Conservation (phyloP, 1,140 invertebrate species). For the Lordiphosa collinella region DNA sequence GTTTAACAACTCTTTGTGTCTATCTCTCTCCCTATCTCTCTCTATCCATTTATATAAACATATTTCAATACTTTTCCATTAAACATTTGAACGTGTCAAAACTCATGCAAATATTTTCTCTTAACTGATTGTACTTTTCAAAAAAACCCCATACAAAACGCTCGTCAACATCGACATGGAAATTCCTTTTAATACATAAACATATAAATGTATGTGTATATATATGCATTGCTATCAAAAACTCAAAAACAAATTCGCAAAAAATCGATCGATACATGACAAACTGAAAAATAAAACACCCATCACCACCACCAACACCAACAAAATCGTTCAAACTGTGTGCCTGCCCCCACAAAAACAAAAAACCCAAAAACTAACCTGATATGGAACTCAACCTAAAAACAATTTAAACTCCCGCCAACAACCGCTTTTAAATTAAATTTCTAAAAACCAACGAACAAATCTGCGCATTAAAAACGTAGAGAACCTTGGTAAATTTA, state of each 20-base stretch:
- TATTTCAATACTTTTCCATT: conserved; percentile 41
- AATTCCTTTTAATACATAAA: conserved; percentile 32
- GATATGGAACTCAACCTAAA: conserved; percentile 42
- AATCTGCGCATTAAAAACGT: conserved; percentile 38
- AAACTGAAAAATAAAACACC: conserved; percentile 15
- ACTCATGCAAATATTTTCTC: conserved; percentile 61
- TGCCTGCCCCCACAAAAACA: conserved; percentile 4
- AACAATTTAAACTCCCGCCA: conserved; percentile 41
- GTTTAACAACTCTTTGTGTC: conserved; percentile 17
- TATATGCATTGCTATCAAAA: conserved; percentile 39
- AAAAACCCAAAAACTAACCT: conserved; percentile 14
- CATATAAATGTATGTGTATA: conserved; percentile 30
- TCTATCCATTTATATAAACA: conserved; percentile 3
- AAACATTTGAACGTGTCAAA: conserved; percentile 60
- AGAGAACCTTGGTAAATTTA: conserved; percentile 71
- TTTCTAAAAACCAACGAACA: conserved; percentile 41
- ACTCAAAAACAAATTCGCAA: conserved; percentile 16
- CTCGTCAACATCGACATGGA: conserved; percentile 58
- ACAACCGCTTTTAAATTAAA: conserved; percentile 44
- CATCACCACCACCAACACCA: conserved; percentile 23
- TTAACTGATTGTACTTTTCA: conserved; percentile 57
- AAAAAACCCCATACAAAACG: conserved; percentile 29
- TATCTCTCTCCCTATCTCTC: conserved; percentile 9
- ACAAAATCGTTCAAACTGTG: conserved; percentile 37
- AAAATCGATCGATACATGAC: conserved; percentile 30